These are phyloP conservation scores for Agapetus fuscipes DNA, from an alignment of 2,888 invertebrate species.

Conservation along the genomic window DNA sequence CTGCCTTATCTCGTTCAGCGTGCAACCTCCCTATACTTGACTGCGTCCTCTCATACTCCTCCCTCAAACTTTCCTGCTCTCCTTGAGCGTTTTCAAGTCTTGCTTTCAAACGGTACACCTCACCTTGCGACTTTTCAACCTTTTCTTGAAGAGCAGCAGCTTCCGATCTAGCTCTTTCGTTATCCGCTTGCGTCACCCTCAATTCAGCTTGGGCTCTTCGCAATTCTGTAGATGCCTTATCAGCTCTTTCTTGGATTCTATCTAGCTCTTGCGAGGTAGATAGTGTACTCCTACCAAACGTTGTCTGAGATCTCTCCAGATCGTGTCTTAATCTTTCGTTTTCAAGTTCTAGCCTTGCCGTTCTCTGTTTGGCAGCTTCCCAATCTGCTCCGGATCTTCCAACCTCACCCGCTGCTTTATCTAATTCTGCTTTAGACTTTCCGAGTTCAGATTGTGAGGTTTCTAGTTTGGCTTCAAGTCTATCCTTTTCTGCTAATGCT, in stretches of 20 bases:
- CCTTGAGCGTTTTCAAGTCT: constrained; percentile 91
- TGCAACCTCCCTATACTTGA: constrained; percentile 74
- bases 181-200: constrained; percentile 84
- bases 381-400: constrained; percentile 84
- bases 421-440: constrained; percentile 88
- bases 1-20: constrained; percentile 80
- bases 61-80: constrained; percentile 85
- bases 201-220: constrained; percentile 83
- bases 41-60: constrained; percentile 83
- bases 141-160: constrained; percentile 83
- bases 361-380: constrained; percentile 74
- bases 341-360: constrained; percentile 79
- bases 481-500: constrained; percentile 82
- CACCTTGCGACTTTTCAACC: constrained; percentile 88
- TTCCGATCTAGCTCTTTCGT: constrained; percentile 76
- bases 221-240: constrained; percentile 75
- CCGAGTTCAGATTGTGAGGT: constrained; percentile 89
- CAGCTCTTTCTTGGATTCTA: constrained; percentile 73
- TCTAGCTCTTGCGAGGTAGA: constrained; percentile 77
- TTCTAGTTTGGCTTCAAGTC: constrained; percentile 83
- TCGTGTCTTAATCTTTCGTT: constrained; percentile 83
- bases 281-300: constrained; percentile 73
- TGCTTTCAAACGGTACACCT: constrained; percentile 88
- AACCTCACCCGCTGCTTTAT: constrained; percentile 77
- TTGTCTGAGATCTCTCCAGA: constrained; percentile 72